phyloP scores from a whole-genome alignment of 1,140 invertebrate species.

The Metopolophium dirhodum region DNA sequence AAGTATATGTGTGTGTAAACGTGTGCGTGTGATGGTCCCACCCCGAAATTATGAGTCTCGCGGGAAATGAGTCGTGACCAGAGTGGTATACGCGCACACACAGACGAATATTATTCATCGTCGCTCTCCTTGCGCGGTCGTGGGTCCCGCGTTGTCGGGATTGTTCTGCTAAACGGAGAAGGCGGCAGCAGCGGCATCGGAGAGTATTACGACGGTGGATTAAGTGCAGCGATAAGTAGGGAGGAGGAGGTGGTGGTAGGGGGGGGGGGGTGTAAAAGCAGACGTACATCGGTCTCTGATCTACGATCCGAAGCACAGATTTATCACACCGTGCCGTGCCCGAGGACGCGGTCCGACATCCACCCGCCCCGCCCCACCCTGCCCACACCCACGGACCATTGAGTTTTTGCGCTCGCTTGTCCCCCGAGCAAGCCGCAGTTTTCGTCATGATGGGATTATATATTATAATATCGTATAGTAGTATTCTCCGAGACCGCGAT shows the following conservation, averaged over 20 bases:
- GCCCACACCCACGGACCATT: background rate
- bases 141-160: background rate
- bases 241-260: background rate
- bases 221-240: background rate
- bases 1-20: background rate
- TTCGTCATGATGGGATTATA: background rate
- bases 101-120: conserved; percentile 13
- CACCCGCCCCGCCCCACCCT: too few relatives aligned
- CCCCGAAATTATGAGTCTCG: conserved; percentile 27
- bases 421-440: background rate
- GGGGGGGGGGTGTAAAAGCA: background rate
- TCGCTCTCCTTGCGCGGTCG: background rate
- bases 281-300: background rate
- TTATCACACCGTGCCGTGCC: background rate
- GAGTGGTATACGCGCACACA: background rate
- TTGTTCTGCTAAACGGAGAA: background rate
- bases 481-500: background rate
- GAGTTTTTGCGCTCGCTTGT: background rate
- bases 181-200: background rate
- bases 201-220: background rate
- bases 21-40: background rate
- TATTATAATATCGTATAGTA: background rate
- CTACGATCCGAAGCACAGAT: conserved; percentile 26
- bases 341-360: background rate
- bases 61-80: conserved; percentile 25